Evolutionary conservation across 2,113 vertebrate genomes (phyloP).

Genomic region (Macrotus californicus): DNA sequence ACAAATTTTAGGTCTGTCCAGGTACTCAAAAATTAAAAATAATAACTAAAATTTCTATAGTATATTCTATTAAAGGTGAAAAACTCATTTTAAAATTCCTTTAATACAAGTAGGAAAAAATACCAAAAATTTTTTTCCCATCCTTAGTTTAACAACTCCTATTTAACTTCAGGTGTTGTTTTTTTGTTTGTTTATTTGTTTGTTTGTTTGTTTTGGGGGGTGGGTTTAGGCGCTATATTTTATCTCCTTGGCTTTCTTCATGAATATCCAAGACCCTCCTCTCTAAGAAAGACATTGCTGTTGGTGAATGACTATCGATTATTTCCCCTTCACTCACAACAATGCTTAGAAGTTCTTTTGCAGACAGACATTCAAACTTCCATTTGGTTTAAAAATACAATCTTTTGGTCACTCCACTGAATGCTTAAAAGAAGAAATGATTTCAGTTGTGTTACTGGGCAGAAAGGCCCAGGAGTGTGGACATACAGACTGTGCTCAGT

Average conservation of each 20-base stretch:
- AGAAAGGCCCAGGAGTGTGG: neutral
- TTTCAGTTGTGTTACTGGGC: neutral
- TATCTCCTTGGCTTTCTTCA: neutral
- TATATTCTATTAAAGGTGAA: neutral
- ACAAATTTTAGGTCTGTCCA: neutral
- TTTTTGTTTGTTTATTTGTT: too few relatives aligned
- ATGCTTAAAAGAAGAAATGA: neutral
- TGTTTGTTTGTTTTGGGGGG: neutral
- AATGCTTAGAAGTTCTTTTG: neutral
- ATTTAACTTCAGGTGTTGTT: neutral
- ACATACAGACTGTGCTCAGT: neutral
- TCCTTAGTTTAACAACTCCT: neutral
- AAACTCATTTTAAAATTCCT: neutral
- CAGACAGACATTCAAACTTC: neutral
- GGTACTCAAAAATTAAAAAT: neutral
- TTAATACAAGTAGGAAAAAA: neutral
- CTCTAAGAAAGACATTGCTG: neutral
- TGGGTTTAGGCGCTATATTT: neutral
- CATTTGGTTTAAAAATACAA: neutral
- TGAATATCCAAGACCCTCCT: neutral
- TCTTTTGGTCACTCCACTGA: neutral
- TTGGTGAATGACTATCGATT: neutral
- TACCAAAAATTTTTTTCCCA: neutral
- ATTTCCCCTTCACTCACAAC: neutral
- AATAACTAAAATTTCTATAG: neutral